Evolutionary conservation across 2,797 vertebrate species (phyloP).

Genomic region (Selene dorsalis): DNA sequence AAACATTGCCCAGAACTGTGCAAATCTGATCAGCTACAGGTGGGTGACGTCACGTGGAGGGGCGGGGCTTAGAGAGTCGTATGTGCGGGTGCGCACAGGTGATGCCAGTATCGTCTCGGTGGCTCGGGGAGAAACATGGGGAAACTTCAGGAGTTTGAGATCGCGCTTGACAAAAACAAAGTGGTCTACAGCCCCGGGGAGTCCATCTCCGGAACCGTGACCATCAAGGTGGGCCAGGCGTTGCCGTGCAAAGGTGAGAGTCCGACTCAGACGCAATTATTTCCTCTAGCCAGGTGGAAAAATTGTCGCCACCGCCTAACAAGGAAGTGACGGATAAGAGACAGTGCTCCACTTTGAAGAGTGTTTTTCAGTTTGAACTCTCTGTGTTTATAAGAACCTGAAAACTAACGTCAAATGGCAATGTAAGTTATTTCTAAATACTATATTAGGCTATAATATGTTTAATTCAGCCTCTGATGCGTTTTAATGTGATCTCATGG

Average conservation of each 20-base stretch:
- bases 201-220: conserved; percentile 77
- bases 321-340: conserved; percentile 65
- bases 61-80: conserved; percentile 15
- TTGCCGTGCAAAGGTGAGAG: conserved; percentile 84
- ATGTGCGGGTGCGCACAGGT: conserved; percentile 52
- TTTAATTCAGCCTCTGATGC: neutral
- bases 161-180: conserved; percentile 79
- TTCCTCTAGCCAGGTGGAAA: conserved; percentile 29
- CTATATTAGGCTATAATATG: no score
- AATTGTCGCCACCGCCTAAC: conserved; percentile 38
- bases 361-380: no score
- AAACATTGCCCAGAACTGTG: no score
- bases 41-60: conserved; percentile 18
- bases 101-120: neutral
- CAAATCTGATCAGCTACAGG: no score
- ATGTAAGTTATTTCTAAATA: neutral
- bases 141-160: conserved; percentile 79
- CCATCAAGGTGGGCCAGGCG: conserved; percentile 61
- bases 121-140: conserved; percentile 73
- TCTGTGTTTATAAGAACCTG: no score
- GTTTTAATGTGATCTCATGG: neutral
- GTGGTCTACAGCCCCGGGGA: conserved; percentile 82
- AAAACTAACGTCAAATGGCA: neutral
- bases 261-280: fast-evolving
- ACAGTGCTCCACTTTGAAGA: no score